Evolutionary conservation across 2,797 vertebrate genomes (phyloP), one percentile per base, ranked within the genome.

Genomic region (Pangasius djambal): DNA sequence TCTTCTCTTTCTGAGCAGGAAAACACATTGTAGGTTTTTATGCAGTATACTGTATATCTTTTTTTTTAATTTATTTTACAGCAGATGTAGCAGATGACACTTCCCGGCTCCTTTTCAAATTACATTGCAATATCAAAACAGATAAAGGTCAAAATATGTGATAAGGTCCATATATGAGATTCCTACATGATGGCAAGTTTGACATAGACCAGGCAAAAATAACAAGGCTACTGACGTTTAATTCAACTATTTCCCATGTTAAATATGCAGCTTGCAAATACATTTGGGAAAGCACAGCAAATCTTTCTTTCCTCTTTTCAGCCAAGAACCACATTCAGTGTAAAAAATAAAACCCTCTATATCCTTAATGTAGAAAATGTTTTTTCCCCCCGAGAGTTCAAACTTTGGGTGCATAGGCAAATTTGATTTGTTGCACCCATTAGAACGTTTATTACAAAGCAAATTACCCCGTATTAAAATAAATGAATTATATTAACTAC

Each of bases 1-100:
- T 78, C 55, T 37, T 1, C 0, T 63, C 78, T 96, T 97, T 99
- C 98, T 99, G 93, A 86, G 91, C 86, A 92, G 0, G 25, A 89
- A 59, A 90, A 82, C 37, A n/a, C 52, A 70, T 6, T 82, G 50
- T 8, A 65, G 20, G 16, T 85, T 63, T 84, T 7, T 79, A 50
- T 70, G 7, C 16, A 59, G 16, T 57, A 22, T 34, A 20, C 16
- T 34, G n/a, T 57, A 28, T 83, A 31, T 28, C 25, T 52, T 65
- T 48, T 48, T 44, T 44, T 6, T 50, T 69, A n/a, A n/a, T 78
- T 81, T 85, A 44, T 67, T 85, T 69, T 79, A 20, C 40, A n/a
- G 28, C 22, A 16, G 18, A 37, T 9, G 15, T 44, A 74, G n/a
- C 81, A 74, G 22, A 50, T 79, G 15, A 67, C 31, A 61, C 22